Conservation (phyloP, 2,888 invertebrate genomes). For the Dicyrtoma fusca region DNA sequence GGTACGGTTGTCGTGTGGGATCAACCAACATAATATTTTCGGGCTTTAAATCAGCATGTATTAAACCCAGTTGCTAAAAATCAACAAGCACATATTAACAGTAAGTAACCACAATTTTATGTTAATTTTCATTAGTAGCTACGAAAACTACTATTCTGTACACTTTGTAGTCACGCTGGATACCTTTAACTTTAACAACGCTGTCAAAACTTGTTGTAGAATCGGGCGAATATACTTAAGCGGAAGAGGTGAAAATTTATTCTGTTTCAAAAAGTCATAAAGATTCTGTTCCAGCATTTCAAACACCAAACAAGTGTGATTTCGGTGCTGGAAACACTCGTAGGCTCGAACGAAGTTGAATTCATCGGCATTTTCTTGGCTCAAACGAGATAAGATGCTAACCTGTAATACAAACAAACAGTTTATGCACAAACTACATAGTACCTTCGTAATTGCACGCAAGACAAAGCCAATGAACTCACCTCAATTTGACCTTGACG, state of each 20-base stretch:
- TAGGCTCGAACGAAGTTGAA: conserved; percentile 99
- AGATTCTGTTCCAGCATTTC: conserved; percentile 99
- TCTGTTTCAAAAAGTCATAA: conserved; percentile 99
- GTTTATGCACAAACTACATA: neutral
- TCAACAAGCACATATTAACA: too few relatives aligned
- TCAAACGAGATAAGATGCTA: conserved; percentile 86
- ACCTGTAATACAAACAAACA: conserved; percentile 63
- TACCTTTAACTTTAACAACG: conserved; percentile 81
- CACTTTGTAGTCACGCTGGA: too few relatives aligned
- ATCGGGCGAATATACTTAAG: conserved; percentile 98
- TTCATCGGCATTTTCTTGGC: conserved; percentile 98
- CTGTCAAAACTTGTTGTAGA: conserved; percentile 92
- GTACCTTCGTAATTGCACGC: neutral
- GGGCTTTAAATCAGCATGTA: conserved; percentile 99
- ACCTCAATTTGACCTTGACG: conserved; percentile 99
- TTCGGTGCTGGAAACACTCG: conserved; percentile 99
- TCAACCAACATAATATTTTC: conserved; percentile 99
- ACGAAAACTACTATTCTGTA: too few relatives aligned
- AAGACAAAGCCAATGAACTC: conserved; percentile 54
- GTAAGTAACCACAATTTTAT: too few relatives aligned
- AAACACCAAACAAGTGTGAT: conserved; percentile 98
- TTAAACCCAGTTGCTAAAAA: conserved; percentile 91
- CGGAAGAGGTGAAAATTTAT: conserved; percentile 98
- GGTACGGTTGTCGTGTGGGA: conserved; percentile 95
- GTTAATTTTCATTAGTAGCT: too few relatives aligned